Evolutionary conservation across 2,113 vertebrate genomes (phyloP), one percentile per base, ranked within the genome.

Genomic region (Cyanistes caeruleus): DNA sequence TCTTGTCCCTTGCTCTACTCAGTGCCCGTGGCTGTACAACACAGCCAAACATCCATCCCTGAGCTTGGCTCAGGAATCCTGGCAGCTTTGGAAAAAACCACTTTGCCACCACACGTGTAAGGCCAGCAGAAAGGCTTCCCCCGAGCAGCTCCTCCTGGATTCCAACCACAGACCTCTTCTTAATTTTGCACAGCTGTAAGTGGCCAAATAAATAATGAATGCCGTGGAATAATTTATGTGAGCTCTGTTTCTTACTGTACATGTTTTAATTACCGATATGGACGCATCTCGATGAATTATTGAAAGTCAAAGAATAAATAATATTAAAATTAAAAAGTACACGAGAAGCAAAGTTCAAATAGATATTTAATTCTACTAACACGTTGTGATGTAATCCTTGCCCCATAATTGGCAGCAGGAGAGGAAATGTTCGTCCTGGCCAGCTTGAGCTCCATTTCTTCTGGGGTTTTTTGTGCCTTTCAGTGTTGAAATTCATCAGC

Each of bases 131-230:
- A 23, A 53, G 27, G 31, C 51, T 76, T 44, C 53, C 75, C 59
- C 46, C 33, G 2, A 37, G 52, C 15, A 5, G 49, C 76, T 83
- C 48, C 41, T 87, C 35, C 64, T 70, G 4, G 4, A 31, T 76
- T 46, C 64, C 56, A 62, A 18, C 25, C 83, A 86, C 44, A 59
- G 72, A 56, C 11, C n/a, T 73, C 79, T 74, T 79, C 24, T 58
- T 60, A 64, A 93, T 95, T 93, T 84, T 93, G 90, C 93, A 55
- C 78, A 67, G 67, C 72, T 91, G 6, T 97, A 95, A 96, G 87
- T 70, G 75, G 62, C 73, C 95, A 95, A 93, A 97, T 97, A 95
- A 96, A 97, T 97, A 95, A 97, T 97, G 65, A 92, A 97, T 88
- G 84, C 13, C 1, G 13, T 51, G 37, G 58, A 96, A 96, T 96